A percentile compares a stretch with the other conserved stretches of the same genome.
phyloP scores from a whole-genome alignment of 2,888 invertebrate species.

The Onthophagus sagittarius region DNA sequence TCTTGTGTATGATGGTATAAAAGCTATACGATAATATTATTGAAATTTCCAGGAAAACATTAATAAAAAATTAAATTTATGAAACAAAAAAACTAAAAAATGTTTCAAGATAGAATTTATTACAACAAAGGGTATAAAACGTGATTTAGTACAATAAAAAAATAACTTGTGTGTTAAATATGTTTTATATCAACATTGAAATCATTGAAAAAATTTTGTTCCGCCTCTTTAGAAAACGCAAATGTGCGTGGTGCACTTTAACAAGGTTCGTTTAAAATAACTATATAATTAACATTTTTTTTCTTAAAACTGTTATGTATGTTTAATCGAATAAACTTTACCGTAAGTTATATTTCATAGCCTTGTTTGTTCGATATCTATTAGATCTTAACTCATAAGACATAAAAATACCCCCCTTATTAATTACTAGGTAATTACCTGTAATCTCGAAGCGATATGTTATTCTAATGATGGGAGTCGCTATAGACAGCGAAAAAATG shows the following conservation, averaged over 20 bases:
- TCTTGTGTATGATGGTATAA: too few species aligned
- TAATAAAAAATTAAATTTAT: too few species aligned
- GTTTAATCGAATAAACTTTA: not conserved
- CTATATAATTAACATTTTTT: not conserved
- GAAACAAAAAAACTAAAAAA: too few species aligned
- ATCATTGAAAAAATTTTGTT: not conserved
- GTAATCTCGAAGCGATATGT: not conserved
- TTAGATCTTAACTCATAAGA: not conserved
- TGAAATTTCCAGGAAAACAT: too few species aligned
- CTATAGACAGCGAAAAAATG: not conserved
- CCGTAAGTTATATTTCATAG: not conserved
- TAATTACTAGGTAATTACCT: not conserved
- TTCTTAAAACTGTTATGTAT: not conserved
- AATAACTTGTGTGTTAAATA: not conserved
- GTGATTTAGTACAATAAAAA: not conserved
- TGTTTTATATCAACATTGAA: not conserved
- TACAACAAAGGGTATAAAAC: too few species aligned
- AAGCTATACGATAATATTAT: too few species aligned
- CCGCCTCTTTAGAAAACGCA: not conserved
- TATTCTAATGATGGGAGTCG: not conserved
- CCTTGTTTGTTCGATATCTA: not conserved
- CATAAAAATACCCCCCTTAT: not conserved
- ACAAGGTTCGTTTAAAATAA: not conserved
- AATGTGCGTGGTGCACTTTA: not conserved
- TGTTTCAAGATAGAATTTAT: too few species aligned